These are phyloP conservation scores for Mormyrops attenuatus DNA, from an alignment of 2,797 vertebrate genomes.

Conservation along the genomic window DNA sequence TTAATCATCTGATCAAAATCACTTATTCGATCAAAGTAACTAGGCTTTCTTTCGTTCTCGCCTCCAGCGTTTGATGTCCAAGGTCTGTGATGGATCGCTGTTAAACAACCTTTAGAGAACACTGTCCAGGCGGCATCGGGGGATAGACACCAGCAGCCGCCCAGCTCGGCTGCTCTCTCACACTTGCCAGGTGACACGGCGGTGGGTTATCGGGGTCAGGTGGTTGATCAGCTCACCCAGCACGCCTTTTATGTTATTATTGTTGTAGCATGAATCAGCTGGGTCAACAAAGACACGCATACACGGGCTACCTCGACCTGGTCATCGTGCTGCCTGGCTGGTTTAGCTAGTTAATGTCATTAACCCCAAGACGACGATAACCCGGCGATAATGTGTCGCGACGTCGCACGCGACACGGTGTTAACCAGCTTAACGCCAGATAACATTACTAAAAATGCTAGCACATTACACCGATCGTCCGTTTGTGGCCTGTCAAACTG, in stretches of 20 bases:
- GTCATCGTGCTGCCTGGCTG: background rate
- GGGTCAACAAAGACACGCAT: background rate
- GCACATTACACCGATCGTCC: background rate
- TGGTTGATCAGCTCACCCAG: background rate
- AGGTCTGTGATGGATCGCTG: background rate
- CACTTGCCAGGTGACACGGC: background rate
- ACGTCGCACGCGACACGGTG: background rate
- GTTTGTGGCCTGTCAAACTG: background rate
- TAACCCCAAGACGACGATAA: conserved; percentile 26
- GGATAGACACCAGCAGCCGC: background rate
- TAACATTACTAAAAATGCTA: background rate
- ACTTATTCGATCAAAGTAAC: background rate
- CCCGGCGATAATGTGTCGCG: background rate
- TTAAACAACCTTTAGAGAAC: background rate
- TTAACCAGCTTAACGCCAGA: conserved; percentile 28
- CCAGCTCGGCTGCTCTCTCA: background rate
- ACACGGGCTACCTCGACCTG: background rate
- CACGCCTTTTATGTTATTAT: background rate
- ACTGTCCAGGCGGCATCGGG: background rate
- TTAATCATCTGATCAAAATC: background rate
- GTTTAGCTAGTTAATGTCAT: background rate
- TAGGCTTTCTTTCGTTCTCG: background rate
- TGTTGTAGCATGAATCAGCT: background rate
- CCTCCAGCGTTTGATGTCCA: background rate
- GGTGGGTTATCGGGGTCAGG: background rate